Conservation (phyloP, 2,888 invertebrate genomes). For the Eucriotettix oculatus region DNA sequence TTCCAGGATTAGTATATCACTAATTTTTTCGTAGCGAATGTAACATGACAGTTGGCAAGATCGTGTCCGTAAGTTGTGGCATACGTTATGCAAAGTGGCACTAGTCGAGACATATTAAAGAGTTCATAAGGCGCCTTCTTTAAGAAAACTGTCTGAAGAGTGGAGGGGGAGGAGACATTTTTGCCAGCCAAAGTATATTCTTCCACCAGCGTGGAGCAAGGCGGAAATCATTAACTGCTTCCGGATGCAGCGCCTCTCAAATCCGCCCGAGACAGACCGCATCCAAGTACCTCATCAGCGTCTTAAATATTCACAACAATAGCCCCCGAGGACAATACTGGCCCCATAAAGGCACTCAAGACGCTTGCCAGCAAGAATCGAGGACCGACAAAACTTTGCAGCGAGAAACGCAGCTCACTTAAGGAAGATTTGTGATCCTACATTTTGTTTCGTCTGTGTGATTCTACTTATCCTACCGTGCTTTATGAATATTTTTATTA, state of each 20-base stretch:
- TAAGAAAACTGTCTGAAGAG: no score
- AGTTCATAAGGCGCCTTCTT: neutral
- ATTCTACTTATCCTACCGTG: no score
- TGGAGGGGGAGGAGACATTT: neutral
- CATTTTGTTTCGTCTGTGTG: no score
- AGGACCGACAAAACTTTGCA: no score
- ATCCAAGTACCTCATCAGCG: conserved; percentile 12
- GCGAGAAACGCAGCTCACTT: no score
- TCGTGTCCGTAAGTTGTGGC: neutral
- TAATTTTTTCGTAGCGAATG: no score
- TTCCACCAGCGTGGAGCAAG: neutral
- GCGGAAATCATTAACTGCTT: conserved; percentile 8
- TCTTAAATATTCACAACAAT: conserved; percentile 1
- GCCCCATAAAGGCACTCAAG: no score
- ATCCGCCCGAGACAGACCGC: conserved; percentile 9
- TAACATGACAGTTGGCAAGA: neutral
- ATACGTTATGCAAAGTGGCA: neutral
- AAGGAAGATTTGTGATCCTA: no score
- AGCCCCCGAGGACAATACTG: no score
- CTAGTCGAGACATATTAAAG: neutral
- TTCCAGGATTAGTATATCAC: neutral
- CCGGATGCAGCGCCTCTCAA: conserved; percentile 6
- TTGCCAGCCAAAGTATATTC: neutral
- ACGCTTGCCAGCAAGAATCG: no score
- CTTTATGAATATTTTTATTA: no score